Conservation (phyloP, 2,797 vertebrate species). For the Eulemur albifrons region DNA sequence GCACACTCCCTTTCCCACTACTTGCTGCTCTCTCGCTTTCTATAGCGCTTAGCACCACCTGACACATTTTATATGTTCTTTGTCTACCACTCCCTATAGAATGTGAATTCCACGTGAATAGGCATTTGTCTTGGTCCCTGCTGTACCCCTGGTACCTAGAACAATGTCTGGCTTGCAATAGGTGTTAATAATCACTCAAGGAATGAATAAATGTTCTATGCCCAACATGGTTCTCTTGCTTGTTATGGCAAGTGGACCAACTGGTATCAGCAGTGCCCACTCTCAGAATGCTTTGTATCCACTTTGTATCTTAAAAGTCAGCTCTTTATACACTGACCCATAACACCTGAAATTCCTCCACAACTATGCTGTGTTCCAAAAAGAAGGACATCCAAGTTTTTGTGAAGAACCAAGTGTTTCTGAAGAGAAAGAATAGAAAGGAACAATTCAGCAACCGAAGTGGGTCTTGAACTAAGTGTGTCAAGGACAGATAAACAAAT, state of each 20-base stretch:
- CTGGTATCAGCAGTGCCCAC: not conserved
- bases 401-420: not conserved
- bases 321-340: not conserved
- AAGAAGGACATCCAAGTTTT: not conserved
- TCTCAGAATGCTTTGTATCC: not conserved
- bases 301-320: conserved; percentile 2
- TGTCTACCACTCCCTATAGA: not conserved
- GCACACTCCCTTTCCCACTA: not conserved
- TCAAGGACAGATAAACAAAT: not conserved
- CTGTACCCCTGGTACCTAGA: no score
- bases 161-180: not conserved
- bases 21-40: not conserved
- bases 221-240: not conserved
- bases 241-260: not conserved
- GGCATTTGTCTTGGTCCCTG: not conserved
- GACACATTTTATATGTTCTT: not conserved
- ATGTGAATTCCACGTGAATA: not conserved
- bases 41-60: not conserved
- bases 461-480: not conserved
- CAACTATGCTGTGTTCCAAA: not conserved
- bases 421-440: conserved; percentile 7
- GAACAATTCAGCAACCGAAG: not conserved
- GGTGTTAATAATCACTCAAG: not conserved
- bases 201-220: not conserved
- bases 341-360: not conserved